These are phyloP conservation scores for Dendrolimus punctatus DNA, from an alignment of 1,140 invertebrate genomes.

Conservation along the genomic window DNA sequence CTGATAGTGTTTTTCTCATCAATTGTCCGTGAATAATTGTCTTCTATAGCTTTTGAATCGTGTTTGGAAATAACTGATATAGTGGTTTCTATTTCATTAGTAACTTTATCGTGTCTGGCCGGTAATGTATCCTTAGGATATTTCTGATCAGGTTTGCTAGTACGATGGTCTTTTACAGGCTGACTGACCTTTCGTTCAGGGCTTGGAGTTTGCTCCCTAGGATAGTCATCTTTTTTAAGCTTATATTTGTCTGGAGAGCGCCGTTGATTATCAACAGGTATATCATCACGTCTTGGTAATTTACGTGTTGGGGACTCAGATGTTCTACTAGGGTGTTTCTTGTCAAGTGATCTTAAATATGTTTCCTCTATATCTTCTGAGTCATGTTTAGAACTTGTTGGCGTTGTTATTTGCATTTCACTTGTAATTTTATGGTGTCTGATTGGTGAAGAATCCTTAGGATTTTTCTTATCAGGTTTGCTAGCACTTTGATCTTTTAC, in stretches of 20 bases:
- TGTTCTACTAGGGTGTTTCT: conserved; percentile 1
- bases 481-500: too few species aligned
- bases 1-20: too few species aligned
- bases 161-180: too few species aligned
- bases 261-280: not conserved
- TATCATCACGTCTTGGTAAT: not conserved
- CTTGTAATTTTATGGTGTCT: too few species aligned
- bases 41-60: too few species aligned
- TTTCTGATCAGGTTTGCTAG: not conserved
- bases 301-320: conserved; percentile 3
- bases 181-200: not conserved
- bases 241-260: not conserved
- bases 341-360: not conserved
- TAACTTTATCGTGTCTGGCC: not conserved
- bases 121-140: not conserved
- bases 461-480: too few species aligned
- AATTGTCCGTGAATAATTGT: too few species aligned
- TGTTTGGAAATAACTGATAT: too few species aligned
- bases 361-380: conserved; percentile 8
- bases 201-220: not conserved
- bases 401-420: not conserved
- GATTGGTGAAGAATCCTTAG: too few species aligned
- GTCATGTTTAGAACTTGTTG: conserved; percentile 7
- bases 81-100: not conserved
- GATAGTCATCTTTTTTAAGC: not conserved